These are phyloP conservation scores for Dasysyrphus albostriatus DNA, from an alignment of 2,888 invertebrate genomes.

Conservation along the genomic window DNA sequence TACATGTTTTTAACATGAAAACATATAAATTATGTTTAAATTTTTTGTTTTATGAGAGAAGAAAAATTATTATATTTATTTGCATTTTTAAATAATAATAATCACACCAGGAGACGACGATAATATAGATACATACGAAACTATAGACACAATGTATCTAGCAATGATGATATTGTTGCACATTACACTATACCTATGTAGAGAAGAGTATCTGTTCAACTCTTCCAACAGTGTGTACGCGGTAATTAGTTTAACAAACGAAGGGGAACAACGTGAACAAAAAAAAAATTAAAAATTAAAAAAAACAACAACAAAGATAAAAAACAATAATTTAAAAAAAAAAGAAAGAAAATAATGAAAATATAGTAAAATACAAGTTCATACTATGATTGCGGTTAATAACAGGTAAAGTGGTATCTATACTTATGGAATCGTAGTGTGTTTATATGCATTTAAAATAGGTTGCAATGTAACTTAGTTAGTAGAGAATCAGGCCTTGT, in stretches of 20 bases:
- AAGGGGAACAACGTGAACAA: constrained; percentile 64
- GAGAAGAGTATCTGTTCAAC: background rate
- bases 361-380: constrained; percentile 49
- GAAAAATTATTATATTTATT: constrained; percentile 25
- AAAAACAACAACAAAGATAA: constrained; percentile 26
- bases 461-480: constrained; percentile 22
- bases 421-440: constrained; percentile 15
- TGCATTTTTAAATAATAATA: constrained; percentile 48
- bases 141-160: constrained; percentile 20
- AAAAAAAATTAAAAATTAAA: too few species aligned
- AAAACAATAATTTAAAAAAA: background rate
- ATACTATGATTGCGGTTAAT: constrained; percentile 57
- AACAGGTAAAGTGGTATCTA: constrained; percentile 53
- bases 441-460: constrained; percentile 39
- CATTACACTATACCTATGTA: constrained; percentile 14
- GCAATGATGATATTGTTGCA: constrained; percentile 27
- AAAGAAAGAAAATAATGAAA: constrained; percentile 19
- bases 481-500: constrained; percentile 27
- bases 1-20: constrained; percentile 16
- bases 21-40: constrained; percentile 34
- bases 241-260: constrained; percentile 70
- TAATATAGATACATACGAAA: background rate
- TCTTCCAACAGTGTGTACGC: constrained; percentile 42
- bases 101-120: constrained; percentile 48
- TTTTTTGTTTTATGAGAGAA: constrained; percentile 12